phyloP scores from a whole-genome alignment of 2,888 invertebrate genomes.

The Coremacera marginata region DNA sequence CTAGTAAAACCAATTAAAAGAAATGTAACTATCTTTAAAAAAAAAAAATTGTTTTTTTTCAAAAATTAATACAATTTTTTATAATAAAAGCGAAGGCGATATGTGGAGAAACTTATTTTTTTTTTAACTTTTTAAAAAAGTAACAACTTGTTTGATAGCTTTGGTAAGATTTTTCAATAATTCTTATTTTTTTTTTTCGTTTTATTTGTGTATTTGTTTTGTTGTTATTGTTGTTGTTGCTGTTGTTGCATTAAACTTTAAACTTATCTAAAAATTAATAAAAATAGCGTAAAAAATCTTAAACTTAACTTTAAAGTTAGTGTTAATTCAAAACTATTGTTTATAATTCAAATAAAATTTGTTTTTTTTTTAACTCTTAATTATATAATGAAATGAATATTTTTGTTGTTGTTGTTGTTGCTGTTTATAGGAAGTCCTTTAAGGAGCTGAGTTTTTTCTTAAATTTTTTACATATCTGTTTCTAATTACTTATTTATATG shows the following conservation, averaged over 20 bases:
- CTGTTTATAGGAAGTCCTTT: neutral
- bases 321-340: neutral
- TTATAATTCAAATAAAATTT: neutral
- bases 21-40: neutral
- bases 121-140: neutral
- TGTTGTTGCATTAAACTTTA: neutral
- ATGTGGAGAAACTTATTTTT: neutral
- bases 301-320: neutral
- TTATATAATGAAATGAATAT: constrained; percentile 5
- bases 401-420: constrained; percentile 16
- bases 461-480: neutral
- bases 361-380: constrained; percentile 20
- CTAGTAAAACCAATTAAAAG: neutral
- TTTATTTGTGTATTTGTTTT: neutral
- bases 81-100: neutral
- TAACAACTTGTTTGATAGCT: neutral
- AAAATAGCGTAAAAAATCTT: neutral
- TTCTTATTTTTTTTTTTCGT: neutral
- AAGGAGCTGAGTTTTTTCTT: neutral
- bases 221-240: constrained; percentile 7
- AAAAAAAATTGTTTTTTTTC: neutral
- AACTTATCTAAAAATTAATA: neutral
- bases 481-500: too few relatives aligned
- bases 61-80: neutral
- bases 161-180: neutral